phyloP scores from a whole-genome alignment of 2,113 vertebrate species.

The Pycnonotus jocosus region DNA sequence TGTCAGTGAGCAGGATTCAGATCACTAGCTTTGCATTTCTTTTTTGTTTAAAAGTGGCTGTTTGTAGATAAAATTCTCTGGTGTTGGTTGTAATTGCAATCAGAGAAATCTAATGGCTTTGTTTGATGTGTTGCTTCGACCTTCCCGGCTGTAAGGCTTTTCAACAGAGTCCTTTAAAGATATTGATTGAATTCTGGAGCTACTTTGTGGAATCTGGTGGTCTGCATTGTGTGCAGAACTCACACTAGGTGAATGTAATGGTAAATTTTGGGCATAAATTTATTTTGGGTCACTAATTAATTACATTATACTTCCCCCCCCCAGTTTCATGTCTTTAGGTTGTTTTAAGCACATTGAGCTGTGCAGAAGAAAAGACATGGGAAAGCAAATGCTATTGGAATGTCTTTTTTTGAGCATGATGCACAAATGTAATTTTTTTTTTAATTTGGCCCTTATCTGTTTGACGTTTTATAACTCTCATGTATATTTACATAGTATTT shows the following conservation, averaged over 20 bases:
- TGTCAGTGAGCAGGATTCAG: neutral
- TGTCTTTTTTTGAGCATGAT: neutral
- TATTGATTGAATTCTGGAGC: neutral
- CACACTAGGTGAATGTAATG: neutral
- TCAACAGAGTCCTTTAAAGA: neutral
- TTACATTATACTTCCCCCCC: no score
- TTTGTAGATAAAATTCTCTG: neutral
- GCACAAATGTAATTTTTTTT: neutral
- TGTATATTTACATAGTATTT: neutral
- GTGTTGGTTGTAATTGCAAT: neutral
- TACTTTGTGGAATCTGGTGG: neutral
- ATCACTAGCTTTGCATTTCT: slow-evolving; percentile 1
- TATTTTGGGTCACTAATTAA: neutral
- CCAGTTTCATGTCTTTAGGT: neutral
- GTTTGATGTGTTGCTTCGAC: neutral
- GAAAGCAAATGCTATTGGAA: neutral
- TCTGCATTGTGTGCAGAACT: neutral
- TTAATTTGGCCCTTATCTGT: neutral
- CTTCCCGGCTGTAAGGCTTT: neutral
- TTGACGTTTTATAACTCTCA: neutral
- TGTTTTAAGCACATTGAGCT: neutral
- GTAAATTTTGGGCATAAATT: neutral
- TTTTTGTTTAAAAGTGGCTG: slow-evolving; percentile 1
- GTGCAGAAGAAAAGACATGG: neutral
- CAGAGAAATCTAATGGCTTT: neutral